These are phyloP conservation scores for Phaethon lepturus DNA, from an alignment of 2,113 vertebrate genomes.

Conservation along the genomic window DNA sequence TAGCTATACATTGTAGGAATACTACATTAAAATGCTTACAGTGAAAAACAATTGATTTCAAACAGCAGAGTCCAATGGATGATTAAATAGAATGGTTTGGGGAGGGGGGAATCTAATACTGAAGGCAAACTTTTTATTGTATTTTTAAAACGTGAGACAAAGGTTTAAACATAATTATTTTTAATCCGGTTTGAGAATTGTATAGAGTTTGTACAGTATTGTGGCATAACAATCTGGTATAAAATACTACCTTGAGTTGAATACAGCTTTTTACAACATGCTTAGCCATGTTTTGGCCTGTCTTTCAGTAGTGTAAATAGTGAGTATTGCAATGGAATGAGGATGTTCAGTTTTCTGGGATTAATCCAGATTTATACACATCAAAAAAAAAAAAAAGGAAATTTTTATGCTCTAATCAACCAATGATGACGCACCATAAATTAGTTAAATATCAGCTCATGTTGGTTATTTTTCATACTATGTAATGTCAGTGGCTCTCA, in stretches of 20 bases:
- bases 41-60: slow-evolving; percentile 23
- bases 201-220: not conserved
- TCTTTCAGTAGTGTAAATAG: not conserved
- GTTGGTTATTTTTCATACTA: not conserved
- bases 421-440: not conserved
- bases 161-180: slow-evolving; percentile 51
- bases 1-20: not conserved
- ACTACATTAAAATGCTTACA: not conserved
- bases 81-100: not conserved
- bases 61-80: slow-evolving; percentile 18
- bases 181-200: slow-evolving; percentile 49
- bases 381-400: not conserved
- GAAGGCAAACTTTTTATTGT: not conserved
- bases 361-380: not conserved
- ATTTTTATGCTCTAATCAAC: not conserved
- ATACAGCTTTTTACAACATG: not conserved
- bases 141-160: slow-evolving; percentile 45
- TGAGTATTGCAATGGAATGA: not conserved
- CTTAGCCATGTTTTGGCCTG: not conserved
- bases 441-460: not conserved
- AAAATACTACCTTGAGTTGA: slow-evolving; percentile 41
- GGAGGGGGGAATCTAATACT: not conserved
- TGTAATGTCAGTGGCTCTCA: not conserved
- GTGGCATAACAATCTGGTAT: not conserved
- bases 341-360: not conserved